These are phyloP conservation scores for Takifugu flavidus DNA, from an alignment of 2,113 vertebrate genomes.

Conservation along the genomic window DNA sequence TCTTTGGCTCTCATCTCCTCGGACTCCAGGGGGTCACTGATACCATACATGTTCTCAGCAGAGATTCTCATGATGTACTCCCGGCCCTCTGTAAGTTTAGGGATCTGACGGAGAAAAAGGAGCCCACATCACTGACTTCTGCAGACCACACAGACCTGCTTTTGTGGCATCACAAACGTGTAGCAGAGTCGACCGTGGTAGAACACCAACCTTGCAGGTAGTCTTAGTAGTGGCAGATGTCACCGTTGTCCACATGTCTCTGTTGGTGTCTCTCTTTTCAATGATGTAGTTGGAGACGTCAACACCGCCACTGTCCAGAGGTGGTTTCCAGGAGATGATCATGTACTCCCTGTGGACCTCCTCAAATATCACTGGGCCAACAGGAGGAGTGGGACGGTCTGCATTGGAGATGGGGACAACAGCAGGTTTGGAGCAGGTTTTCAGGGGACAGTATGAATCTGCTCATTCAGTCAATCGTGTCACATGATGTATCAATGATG, in stretches of 20 bases:
- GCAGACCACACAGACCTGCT: background rate
- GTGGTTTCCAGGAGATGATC: slow-evolving; percentile 96
- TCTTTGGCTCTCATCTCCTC: slow-evolving; percentile 96
- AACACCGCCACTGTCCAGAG: slow-evolving; percentile 90
- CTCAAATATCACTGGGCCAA: slow-evolving; percentile 92
- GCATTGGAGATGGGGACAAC: slow-evolving; percentile 1
- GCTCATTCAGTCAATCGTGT: background rate
- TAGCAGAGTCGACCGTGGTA: background rate
- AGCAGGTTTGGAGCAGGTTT: background rate
- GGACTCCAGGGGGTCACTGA: slow-evolving; percentile 93
- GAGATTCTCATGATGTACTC: slow-evolving; percentile 92
- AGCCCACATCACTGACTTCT: background rate
- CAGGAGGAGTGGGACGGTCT: slow-evolving; percentile 93
- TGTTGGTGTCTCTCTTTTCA: slow-evolving; percentile 89
- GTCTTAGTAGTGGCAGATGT: slow-evolving; percentile 89
- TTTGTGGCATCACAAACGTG: background rate
- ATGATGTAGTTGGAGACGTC: slow-evolving; percentile 94
- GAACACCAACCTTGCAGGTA: slow-evolving; percentile 82
- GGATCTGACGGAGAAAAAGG: slow-evolving; percentile 47
- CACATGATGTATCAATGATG: too few relatives aligned
- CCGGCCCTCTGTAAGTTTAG: slow-evolving; percentile 90
- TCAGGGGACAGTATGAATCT: background rate
- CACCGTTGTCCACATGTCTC: slow-evolving; percentile 92
- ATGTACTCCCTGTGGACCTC: slow-evolving; percentile 94
- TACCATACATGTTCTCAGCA: slow-evolving; percentile 96